phyloP scores from a whole-genome alignment of 1,140 invertebrate genomes.

The Ericerus pela region DNA sequence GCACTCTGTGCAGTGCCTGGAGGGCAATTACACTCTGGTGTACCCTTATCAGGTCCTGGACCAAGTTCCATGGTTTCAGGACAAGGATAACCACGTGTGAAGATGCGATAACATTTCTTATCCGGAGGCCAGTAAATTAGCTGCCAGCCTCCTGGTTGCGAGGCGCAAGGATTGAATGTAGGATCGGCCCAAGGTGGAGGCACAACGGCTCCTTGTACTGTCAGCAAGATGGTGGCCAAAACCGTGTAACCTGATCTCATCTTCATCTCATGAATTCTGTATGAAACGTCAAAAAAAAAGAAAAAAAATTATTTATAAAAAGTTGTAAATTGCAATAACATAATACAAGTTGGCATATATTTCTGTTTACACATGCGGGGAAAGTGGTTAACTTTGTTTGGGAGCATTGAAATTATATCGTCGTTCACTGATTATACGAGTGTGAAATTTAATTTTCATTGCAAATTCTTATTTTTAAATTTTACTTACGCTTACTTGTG shows the following conservation, averaged over 20 bases:
- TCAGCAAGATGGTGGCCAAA: conserved; percentile 7
- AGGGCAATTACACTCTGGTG: conserved; percentile 61
- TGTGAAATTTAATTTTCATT: no score
- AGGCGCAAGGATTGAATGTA: conserved; percentile 59
- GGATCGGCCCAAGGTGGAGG: conserved; percentile 72
- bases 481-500: no score
- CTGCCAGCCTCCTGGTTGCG: conserved; percentile 62
- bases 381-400: neutral
- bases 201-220: conserved; percentile 40
- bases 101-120: conserved; percentile 71
- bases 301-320: neutral
- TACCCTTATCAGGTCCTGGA: conserved; percentile 39
- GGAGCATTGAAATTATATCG: neutral
- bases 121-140: conserved; percentile 65
- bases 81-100: conserved; percentile 57
- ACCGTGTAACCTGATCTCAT: conserved; percentile 3
- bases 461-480: no score
- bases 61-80: conserved; percentile 66
- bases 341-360: neutral
- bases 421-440: neutral
- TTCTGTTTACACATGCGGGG: neutral
- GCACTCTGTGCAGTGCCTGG: conserved; percentile 50
- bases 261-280: neutral
- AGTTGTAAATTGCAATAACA: neutral
- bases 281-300: neutral